Percentiles rank a stretch among this genome's conserved stretches.
phyloP scores from a whole-genome alignment of 2,113 vertebrate species.

The Cyanocitta stelleri region DNA sequence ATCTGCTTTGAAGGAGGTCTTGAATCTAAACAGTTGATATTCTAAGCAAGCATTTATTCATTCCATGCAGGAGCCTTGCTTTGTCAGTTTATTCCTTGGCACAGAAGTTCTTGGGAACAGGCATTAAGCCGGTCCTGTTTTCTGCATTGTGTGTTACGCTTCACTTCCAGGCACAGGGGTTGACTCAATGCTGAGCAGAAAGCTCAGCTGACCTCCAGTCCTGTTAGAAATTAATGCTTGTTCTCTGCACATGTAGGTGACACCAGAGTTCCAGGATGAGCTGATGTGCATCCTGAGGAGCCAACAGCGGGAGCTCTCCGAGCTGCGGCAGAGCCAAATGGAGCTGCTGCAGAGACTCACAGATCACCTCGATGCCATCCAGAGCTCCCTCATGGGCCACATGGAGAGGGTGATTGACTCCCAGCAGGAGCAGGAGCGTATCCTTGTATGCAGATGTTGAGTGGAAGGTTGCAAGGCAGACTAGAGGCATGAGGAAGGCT shows the following conservation, averaged over 20 bases:
- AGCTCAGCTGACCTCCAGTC: neutral
- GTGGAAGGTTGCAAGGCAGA: neutral
- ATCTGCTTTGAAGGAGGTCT: neutral
- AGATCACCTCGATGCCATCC: constrained; percentile 82
- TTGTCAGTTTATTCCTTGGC: neutral
- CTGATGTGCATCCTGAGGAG: constrained; percentile 84
- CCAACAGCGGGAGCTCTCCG: constrained; percentile 88
- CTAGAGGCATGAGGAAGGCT: neutral
- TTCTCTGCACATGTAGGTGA: constrained; percentile 59
- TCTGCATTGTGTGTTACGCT: neutral
- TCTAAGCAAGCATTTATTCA: neutral
- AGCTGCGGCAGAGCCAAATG: constrained; percentile 82
- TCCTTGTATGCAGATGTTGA: constrained; percentile 66
- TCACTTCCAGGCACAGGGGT: neutral
- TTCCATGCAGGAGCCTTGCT: neutral
- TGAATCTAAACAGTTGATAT: neutral
- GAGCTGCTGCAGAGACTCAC: constrained; percentile 82
- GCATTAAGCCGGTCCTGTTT: neutral
- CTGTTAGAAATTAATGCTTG: neutral
- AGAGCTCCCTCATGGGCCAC: constrained; percentile 86
- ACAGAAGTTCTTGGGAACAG: neutral
- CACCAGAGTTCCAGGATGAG: constrained; percentile 82
- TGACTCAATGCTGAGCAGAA: neutral
- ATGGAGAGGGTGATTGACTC: constrained; percentile 83
- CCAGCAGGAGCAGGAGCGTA: constrained; percentile 94